These are phyloP conservation scores for Corythaixoides concolor DNA, from an alignment of 2,113 vertebrate genomes.

Conservation along the genomic window DNA sequence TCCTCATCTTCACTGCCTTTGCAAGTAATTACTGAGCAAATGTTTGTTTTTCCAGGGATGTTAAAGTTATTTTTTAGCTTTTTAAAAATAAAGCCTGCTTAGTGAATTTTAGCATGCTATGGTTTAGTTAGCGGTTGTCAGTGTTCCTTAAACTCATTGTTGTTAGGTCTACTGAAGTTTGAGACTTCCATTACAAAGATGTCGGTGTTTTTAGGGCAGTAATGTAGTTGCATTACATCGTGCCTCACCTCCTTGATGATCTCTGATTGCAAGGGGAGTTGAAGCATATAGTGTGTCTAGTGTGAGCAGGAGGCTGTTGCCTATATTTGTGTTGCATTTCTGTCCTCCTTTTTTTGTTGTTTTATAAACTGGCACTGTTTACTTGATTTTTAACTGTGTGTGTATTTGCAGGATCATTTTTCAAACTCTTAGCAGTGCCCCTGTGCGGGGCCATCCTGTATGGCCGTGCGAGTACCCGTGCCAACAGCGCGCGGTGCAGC, in stretches of 20 bases:
- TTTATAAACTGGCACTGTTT: not conserved
- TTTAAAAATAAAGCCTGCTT: not conserved
- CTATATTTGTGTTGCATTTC: not conserved
- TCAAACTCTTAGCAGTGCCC: not conserved
- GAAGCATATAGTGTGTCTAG: not conserved
- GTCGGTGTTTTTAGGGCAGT: not conserved
- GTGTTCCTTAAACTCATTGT: not conserved
- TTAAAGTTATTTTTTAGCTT: not conserved
- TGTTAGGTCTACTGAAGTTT: not conserved
- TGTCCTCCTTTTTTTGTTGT: not conserved
- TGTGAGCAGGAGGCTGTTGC: not conserved
- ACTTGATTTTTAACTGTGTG: not conserved
- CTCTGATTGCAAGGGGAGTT: not conserved
- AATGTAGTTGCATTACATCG: not conserved
- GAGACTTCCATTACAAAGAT: not conserved
- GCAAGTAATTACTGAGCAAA: not conserved
- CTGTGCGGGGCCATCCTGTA: rapidly evolving
- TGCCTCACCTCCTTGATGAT: not conserved
- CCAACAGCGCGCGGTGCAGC: rapidly evolving
- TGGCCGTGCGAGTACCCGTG: not conserved
- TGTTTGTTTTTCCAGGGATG: not conserved
- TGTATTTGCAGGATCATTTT: not conserved
- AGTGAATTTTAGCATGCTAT: not conserved
- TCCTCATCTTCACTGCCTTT: not conserved
- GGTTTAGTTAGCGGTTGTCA: not conserved